Conservation (phyloP, 1,140 invertebrate species). For the Orussus abietinus region DNA sequence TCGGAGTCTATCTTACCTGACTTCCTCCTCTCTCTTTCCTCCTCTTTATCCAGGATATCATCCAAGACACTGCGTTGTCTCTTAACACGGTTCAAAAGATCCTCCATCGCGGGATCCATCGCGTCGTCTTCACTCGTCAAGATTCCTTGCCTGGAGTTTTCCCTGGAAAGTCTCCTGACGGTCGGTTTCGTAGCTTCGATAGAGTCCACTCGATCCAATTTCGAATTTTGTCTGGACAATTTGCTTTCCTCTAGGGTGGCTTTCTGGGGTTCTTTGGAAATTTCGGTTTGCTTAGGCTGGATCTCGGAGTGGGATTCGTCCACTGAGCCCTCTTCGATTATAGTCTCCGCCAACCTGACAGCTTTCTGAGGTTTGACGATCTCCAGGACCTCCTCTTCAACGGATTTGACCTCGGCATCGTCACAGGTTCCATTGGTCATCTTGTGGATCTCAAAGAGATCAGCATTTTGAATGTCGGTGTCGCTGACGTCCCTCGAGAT, state of each 20-base stretch:
- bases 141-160: constrained; percentile 17
- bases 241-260: background rate
- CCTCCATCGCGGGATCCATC: constrained; percentile 59
- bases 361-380: constrained; percentile 26
- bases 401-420: constrained; percentile 25
- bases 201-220: background rate
- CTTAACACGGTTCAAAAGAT: constrained; percentile 61
- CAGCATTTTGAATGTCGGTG: constrained; percentile 48
- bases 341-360: constrained; percentile 35
- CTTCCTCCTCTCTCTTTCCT: constrained; percentile 53
- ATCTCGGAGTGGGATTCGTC: constrained; percentile 46
- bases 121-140: constrained; percentile 45
- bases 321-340: constrained; percentile 55
- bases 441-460: constrained; percentile 29
- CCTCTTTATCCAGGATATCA: constrained; percentile 65
- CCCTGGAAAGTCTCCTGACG: constrained; percentile 11
- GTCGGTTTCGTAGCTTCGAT: constrained; percentile 1
- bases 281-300: background rate
- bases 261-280: background rate
- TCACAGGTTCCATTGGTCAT: constrained; percentile 29
- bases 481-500: constrained; percentile 58
- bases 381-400: constrained; percentile 31
- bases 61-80: constrained; percentile 66
- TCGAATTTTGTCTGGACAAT: background rate
- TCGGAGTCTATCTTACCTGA: too few species aligned